A percentile compares a stretch with the other conserved stretches of the same genome.
These are phyloP conservation scores for Andricus curvator DNA, from an alignment of 2,888 invertebrate genomes.

Conservation along the genomic window DNA sequence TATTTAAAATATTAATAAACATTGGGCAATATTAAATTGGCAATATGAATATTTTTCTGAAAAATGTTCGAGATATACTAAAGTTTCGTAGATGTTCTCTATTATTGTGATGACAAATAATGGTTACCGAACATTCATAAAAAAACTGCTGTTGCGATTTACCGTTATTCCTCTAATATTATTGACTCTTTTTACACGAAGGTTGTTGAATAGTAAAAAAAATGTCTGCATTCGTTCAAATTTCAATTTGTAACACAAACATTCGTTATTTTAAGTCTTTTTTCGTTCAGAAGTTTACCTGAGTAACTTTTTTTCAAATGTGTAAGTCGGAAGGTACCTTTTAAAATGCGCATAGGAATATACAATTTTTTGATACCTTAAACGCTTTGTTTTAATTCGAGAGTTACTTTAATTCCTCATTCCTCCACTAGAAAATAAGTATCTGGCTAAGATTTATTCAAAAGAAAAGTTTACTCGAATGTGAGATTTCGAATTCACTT, in stretches of 20 bases:
- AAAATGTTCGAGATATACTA: background rate
- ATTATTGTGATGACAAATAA: background rate
- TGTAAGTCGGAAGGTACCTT: slow-evolving; percentile 8
- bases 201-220: slow-evolving; percentile 3
- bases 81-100: background rate
- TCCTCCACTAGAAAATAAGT: background rate
- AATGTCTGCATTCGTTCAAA: background rate
- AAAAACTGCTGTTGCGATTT: background rate
- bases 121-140: background rate
- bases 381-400: background rate
- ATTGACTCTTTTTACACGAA: slow-evolving; percentile 8
- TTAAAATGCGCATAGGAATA: slow-evolving; percentile 24
- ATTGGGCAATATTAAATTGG: background rate
- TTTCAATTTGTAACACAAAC: slow-evolving; percentile 4
- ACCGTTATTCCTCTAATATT: slow-evolving; percentile 15
- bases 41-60: background rate
- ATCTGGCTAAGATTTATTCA: background rate
- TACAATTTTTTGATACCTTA: slow-evolving; percentile 35
- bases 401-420: background rate
- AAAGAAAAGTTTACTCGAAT: background rate
- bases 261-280: background rate
- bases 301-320: background rate
- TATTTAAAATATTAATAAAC: background rate
- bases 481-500: background rate
- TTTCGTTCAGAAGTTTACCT: background rate